Percentiles rank a stretch among this genome's conserved stretches.
phyloP scores from a whole-genome alignment of 2,113 vertebrate species.

The Tragelaphus buxtoni region DNA sequence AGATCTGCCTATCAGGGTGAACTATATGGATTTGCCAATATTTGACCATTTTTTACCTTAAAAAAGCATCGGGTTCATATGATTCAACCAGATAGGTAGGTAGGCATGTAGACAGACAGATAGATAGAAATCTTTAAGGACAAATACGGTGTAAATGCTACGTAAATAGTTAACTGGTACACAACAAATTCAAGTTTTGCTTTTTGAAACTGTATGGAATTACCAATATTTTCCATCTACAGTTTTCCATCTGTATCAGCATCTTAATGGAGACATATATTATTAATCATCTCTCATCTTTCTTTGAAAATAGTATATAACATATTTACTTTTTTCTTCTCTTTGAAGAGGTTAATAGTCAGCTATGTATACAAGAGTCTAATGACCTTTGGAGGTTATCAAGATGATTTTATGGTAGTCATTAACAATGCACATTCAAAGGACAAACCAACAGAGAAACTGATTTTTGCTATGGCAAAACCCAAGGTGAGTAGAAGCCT shows the following conservation, averaged over 20 bases:
- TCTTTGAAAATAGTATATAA: constrained; percentile 38
- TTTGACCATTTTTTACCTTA: background rate
- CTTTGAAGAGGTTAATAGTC: constrained; percentile 86
- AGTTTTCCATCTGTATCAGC: background rate
- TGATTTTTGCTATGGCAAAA: constrained; percentile 91
- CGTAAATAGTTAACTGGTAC: background rate
- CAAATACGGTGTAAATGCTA: background rate
- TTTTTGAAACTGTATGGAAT: background rate
- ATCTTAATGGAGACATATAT: background rate
- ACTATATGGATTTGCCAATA: background rate
- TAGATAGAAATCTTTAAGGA: background rate
- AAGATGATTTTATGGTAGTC: constrained; percentile 95
- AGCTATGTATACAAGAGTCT: constrained; percentile 89
- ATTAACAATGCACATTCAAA: constrained; percentile 83
- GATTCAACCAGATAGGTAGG: background rate
- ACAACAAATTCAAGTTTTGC: background rate
- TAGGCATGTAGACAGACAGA: background rate
- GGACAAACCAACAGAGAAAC: constrained; percentile 90
- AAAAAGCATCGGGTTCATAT: constrained; percentile 2
- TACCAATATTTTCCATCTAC: background rate
- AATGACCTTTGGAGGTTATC: constrained; percentile 94
- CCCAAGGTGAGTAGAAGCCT: constrained; percentile 87
- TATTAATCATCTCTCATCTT: constrained; percentile 17
- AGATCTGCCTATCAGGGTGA: background rate
- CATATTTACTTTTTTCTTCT: constrained; percentile 45